phyloP scores from a whole-genome alignment of 2,113 vertebrate genomes.

The Rafetus swinhoei region DNA sequence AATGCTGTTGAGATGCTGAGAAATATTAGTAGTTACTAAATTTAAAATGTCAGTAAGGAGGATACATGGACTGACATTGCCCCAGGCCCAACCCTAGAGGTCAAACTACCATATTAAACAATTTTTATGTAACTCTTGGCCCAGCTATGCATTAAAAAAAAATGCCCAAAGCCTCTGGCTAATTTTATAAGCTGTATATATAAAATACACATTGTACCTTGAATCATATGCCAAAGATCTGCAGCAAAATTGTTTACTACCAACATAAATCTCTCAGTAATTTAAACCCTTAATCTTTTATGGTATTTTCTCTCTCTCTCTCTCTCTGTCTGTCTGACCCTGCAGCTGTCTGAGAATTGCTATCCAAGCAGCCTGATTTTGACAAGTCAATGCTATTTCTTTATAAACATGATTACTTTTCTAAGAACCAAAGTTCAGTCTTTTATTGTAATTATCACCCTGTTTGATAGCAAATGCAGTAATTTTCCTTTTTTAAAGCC shows the following conservation, averaged over 20 bases:
- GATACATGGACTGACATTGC: background rate
- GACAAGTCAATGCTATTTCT: background rate
- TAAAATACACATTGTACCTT: slow-evolving; percentile 40
- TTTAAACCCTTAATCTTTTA: slow-evolving; percentile 68
- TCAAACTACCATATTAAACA: background rate
- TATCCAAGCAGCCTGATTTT: background rate
- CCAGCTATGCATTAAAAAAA: slow-evolving; percentile 3
- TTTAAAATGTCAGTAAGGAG: background rate
- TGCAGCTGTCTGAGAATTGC: background rate
- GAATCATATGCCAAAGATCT: slow-evolving; percentile 43
- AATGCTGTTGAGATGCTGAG: background rate
- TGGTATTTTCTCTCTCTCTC: background rate
- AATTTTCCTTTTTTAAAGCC: background rate
- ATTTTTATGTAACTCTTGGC: slow-evolving; percentile 38
- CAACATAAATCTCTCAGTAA: slow-evolving; percentile 40
- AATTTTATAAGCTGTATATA: slow-evolving; percentile 40
- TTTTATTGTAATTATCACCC: background rate
- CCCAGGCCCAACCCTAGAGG: background rate
- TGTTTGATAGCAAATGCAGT: background rate
- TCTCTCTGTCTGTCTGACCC: background rate
- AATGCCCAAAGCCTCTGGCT: slow-evolving; percentile 22
- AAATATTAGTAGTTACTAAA: background rate
- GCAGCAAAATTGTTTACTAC: slow-evolving; percentile 42
- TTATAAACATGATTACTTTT: background rate
- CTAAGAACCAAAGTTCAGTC: background rate